A percentile compares a stretch with the other conserved stretches of the same genome.
Conservation (phyloP, 2,113 vertebrate genomes). For the Athene noctua region DNA sequence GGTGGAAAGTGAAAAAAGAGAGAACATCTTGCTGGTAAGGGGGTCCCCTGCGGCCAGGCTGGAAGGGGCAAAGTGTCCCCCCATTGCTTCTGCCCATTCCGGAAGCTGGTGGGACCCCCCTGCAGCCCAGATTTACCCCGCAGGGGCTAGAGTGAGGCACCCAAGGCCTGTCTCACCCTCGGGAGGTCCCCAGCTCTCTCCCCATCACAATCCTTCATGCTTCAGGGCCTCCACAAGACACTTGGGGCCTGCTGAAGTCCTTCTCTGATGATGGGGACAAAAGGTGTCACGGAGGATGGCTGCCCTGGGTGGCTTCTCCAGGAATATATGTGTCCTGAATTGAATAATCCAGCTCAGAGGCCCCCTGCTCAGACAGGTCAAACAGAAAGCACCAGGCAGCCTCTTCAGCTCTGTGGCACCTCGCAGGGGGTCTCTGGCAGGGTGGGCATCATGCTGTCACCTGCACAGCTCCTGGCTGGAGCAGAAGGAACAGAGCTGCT, state of each 20-base stretch:
- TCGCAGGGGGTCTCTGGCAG: not conserved
- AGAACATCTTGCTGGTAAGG: slow-evolving; percentile 44
- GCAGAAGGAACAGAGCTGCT: not conserved
- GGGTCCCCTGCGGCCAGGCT: not conserved
- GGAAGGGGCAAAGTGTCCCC: not conserved
- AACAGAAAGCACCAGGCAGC: not conserved
- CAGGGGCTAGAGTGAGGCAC: not conserved
- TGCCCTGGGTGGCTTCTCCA: not conserved
- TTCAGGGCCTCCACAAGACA: rapidly evolving
- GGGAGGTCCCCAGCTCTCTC: not conserved
- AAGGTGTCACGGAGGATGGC: not conserved
- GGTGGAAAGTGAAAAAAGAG: slow-evolving; percentile 52
- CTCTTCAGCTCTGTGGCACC: rapidly evolving
- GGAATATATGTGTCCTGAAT: rapidly evolving
- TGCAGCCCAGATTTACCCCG: not conserved
- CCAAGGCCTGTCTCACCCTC: rapidly evolving
- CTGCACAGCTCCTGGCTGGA: not conserved
- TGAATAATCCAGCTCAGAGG: not conserved
- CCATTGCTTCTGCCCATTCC: not conserved
- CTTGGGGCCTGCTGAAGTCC: not conserved
- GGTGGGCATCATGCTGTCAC: not conserved
- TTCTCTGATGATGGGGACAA: not conserved
- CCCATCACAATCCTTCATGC: rapidly evolving
- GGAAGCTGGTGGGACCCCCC: rapidly evolving
- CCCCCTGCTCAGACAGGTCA: not conserved